Base-by-base conservation (phyloP, 2,888 invertebrate species). In the Rhopalosiphum nymphaeae region DNA sequence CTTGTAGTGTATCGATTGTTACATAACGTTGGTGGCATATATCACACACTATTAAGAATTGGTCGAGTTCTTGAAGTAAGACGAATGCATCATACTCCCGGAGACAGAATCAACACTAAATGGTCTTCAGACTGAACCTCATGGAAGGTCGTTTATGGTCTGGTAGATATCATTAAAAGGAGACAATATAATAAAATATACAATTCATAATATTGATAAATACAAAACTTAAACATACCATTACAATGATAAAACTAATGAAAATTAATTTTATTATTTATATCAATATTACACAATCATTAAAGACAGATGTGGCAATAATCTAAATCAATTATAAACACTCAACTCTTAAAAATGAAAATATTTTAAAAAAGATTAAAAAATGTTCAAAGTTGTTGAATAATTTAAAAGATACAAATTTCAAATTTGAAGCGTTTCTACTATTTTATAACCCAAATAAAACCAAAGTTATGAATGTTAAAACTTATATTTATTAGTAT, bases 71-170 rank as follows among this genome's bases (percentile, higher is more conserved):
- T 25, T 29, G 29, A n/a, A 89, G 57, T 89, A 57, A 61, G 0
- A 61, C 89, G 44, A 89, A 61, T 44, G 44, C 29, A 61, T 3
- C 57, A 36, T 56, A 36, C 61, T 9, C 3, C 0, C n/a, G 1
- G 29, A 4, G 49, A n/a, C 84, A 16, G 42, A 56, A 67, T 56
- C 91, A 49, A 42, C 29, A 29, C 9, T 84, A 42, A 84, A 84
- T 56, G 25, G 56, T 56, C 84, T 85, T 91, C 90, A 29, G 44
- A 21, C 42, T 29, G 13, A 42, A 44, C 16, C 53, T 29, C 42
- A 10, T 42, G 21, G 53, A 91, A 91, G 91, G 91, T 84, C 91
- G 29, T 84, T 84, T 56, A 84, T 56, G 84, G 67, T 78, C 84
- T 91, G 90, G 26, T 78, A 11, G 67, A 16, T 90, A 67, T 11